Evolutionary conservation across 2,113 vertebrate species (phyloP).

Genomic region (Arizona elegans): DNA sequence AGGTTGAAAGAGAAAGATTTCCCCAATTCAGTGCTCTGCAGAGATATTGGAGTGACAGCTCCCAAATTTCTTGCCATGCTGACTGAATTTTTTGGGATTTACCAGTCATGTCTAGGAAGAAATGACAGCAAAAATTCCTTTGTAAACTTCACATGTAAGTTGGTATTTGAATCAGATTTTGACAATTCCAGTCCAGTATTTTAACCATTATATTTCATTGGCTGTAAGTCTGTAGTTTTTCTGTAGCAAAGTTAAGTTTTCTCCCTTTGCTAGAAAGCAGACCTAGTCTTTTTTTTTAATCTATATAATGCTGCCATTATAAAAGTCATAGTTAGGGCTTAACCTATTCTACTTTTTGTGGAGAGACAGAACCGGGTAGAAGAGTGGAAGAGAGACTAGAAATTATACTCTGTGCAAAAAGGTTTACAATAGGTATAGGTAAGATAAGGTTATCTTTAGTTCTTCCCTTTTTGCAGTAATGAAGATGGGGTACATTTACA

Average conservation of each 20-base stretch:
- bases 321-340: neutral
- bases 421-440: neutral
- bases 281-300: neutral
- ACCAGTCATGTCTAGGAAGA: neutral
- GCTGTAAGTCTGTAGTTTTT: neutral
- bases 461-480: neutral
- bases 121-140: neutral
- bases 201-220: neutral
- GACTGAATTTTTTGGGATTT: neutral
- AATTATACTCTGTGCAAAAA: neutral
- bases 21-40: neutral
- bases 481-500: neutral
- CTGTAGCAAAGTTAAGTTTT: neutral
- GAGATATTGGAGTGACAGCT: neutral
- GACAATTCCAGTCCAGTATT: neutral
- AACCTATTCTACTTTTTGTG: neutral
- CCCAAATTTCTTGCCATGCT: neutral
- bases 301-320: neutral
- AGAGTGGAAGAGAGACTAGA: neutral
- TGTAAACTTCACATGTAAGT: neutral
- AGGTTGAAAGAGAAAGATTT: neutral
- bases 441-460: neutral
- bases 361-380: neutral
- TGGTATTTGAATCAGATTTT: neutral
- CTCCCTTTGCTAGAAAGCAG: neutral